Percentiles rank a stretch among this genome's conserved stretches.
These are phyloP conservation scores for Leucosticte australis DNA, from an alignment of 2,113 vertebrate genomes.

Conservation along the genomic window DNA sequence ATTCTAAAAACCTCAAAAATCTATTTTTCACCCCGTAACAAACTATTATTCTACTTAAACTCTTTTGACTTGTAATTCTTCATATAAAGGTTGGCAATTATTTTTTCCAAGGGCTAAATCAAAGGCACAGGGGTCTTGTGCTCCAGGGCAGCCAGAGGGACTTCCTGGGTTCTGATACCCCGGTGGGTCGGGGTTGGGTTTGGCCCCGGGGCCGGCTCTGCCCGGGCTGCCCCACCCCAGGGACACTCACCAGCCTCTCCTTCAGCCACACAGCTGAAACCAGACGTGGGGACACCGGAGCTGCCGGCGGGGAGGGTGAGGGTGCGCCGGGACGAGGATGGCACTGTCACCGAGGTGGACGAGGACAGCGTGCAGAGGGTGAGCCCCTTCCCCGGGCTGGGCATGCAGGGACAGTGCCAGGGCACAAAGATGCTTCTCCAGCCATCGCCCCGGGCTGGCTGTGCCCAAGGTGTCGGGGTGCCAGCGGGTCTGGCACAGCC, in stretches of 20 bases:
- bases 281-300: constrained; percentile 90
- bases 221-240: rapidly evolving
- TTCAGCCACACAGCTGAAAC: constrained; percentile 90
- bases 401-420: rapidly evolving
- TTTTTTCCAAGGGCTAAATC: too few relatives aligned
- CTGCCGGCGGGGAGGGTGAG: constrained; percentile 80
- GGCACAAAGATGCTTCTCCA: rapidly evolving
- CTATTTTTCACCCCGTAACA: too few relatives aligned
- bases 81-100: too few relatives aligned
- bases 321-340: constrained; percentile 78
- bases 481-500: not conserved
- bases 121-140: too few relatives aligned
- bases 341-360: constrained; percentile 75
- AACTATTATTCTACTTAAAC: too few relatives aligned
- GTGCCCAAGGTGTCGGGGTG: not conserved
- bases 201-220: rapidly evolving
- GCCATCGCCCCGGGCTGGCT: rapidly evolving
- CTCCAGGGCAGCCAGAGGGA: too few relatives aligned
- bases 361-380: constrained; percentile 85
- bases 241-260: not conserved
- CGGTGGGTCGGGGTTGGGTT: rapidly evolving
- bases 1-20: too few relatives aligned
- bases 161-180: too few relatives aligned
- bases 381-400: not conserved
- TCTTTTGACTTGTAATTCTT: too few relatives aligned